Base-by-base conservation (phyloP, 2,888 invertebrate species). In the Acheta domesticus region DNA sequence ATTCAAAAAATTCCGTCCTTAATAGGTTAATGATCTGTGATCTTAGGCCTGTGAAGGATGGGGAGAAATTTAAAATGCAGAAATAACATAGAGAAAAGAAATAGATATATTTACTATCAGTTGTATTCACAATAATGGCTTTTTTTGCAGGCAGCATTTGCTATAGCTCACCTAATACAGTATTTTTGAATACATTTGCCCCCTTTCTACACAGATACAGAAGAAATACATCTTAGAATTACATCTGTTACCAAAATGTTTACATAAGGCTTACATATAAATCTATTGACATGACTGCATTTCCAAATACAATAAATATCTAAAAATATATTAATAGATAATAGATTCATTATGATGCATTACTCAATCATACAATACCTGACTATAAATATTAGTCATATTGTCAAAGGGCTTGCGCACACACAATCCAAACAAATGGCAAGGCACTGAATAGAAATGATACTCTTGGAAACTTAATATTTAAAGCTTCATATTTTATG, bases 281-380 rank as follows among this genome's bases (percentile, higher is more conserved):
- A n/a, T n/a, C 62, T n/a, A 62, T n/a, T 36, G 16, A 62, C 62
- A 62, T 62, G 62, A 62, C 62, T 62, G 36, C 36, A 36, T 36
- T 36, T 36, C 62, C 62, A 62, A 62, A 19, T 62, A 62, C 62
- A 62, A 62, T 62, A 62, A 62, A 62, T 62, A 62, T 62, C 62
- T 62, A 62, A 62, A 62, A 62, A 62, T 62, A 62, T 62, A 62
- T 62, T 62, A 62, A 62, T 62, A 62, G 62, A 62, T 62, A 62
- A 62, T 62, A n/a, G 62, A 62, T 62, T 62, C 62, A 62, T 19
- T 62, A 62, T 62, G 16, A 62, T 62, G 62, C n/a, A 62, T 62
- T 62, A 62, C 62, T 12, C 62, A 62, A 62, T 62, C n/a, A 62
- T 62, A 62, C 62, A 62, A 62, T 62, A 62, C 62, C 62, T 11